Base-by-base conservation (phyloP, 2,113 vertebrate genomes). In the Hoplias malabaricus region DNA sequence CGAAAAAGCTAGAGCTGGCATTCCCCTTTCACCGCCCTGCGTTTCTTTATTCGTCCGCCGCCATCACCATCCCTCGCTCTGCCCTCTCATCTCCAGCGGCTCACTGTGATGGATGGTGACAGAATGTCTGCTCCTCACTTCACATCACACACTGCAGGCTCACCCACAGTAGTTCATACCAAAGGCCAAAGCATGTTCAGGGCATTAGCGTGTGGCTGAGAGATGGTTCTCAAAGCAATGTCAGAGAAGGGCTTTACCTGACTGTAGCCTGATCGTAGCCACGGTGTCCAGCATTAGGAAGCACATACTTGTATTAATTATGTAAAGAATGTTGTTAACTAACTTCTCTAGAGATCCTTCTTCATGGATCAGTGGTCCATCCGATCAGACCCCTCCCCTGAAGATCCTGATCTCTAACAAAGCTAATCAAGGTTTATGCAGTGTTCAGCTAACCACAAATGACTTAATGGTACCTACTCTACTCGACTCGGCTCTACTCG, bases 71-170 rank as follows among this genome's bases (percentile, higher is more conserved):
- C 69, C 78, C 61, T 33, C 42, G 82, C 80, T 84, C 84, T 82
- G 79, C 88, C 88, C 77, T 85, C 76, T 81, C 81, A 90, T 92
- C 89, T 88, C 84, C 82, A 78, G 83, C 79, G 78, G 77, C 67
- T 82, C 85, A 82, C 85, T 86, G 86, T 91, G 86, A 88, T 88
- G 88, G 87, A 89, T 89, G 88, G 91, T 91, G 90, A 92, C 89
- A 84, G 33, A n/a, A 84, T 85, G 90, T 90, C 90, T 92, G 84
- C 86, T 77, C 66, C 73, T 21, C 83, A 79, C 29, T 21, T 33
- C 72, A 29, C 31, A 70, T 62, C 25, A 9, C 56, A 40, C 8
- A 6, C 54, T 70, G 9, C 14, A 77, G 13, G n/a, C 4, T 13
- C 9, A 68, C 29, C 61, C 54, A 61, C 27, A 61, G 38, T 23